Evolutionary conservation across 2,888 invertebrate genomes (phyloP), one percentile per base, ranked within the genome.

Genomic region (Drosophila hamatofila): DNA sequence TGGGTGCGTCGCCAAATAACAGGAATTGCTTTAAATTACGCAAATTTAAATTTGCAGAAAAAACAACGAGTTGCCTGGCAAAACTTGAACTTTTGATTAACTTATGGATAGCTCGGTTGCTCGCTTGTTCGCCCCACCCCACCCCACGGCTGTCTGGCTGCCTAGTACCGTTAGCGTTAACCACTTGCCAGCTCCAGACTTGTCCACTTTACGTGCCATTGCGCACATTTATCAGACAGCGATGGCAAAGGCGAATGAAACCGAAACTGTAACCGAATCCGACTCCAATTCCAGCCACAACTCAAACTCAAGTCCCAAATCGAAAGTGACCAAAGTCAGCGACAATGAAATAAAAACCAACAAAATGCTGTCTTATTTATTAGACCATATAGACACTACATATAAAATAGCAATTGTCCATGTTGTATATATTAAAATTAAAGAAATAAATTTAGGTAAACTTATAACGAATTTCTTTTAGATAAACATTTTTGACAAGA

Each of bases 21-120:
- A 88, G 88, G 85, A 83, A 88, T 88, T 84, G 79, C 84, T 85
- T 88, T 85, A 83, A 88, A 83, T 85, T 85, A 85, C 84, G 85
- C 84, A 88, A 86, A 88, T 88, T 71, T 55, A 59, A 58, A 70
- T 73, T 61, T 77, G 62, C 65, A 70, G 52, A 74, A 37, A 37
- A 58, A 68, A 69, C 46, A 65, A 48, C 58, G 27, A 65, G 35
- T 44, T 41, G 54, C 11, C n/a, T 37, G 51, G 51, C 44, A 67
- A 58, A 58, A 79, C 77, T 85, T 84, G 87, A 86, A 86, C 84
- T 88, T 86, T 87, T 86, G 86, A 88, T 88, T 84, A 86, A 88
- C 87, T 88, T 88, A 88, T 81, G 76, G 63, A 63, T 69, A 68
- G 78, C 41, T 52, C 52, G 30, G 35, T 27, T 12, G 18, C 33